These are phyloP conservation scores for Gnathonemus longibarbis DNA, from an alignment of 2,113 vertebrate species.

Conservation along the genomic window DNA sequence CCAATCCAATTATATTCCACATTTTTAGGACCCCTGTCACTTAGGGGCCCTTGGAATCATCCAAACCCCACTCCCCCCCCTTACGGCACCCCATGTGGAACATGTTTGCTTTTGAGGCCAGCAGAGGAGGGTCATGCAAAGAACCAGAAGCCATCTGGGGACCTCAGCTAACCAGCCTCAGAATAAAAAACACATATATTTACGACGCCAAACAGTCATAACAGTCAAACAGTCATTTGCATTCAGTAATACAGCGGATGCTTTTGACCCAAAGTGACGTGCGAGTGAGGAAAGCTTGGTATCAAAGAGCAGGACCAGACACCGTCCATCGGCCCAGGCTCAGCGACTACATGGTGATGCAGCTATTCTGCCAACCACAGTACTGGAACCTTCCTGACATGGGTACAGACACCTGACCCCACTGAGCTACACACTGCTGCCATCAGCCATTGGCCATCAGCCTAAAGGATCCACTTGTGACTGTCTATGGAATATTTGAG, in stretches of 20 bases:
- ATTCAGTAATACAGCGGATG: background rate
- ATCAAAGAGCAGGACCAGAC: background rate
- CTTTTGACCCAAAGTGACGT: background rate
- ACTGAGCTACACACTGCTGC: background rate
- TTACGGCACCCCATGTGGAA: background rate
- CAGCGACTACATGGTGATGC: background rate
- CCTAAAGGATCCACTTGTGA: background rate
- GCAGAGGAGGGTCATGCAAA: background rate
- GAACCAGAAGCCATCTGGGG: background rate
- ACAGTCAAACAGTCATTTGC: background rate
- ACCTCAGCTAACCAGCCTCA: background rate
- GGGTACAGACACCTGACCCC: background rate
- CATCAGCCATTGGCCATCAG: background rate
- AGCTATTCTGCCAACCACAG: background rate
- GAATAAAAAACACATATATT: background rate
- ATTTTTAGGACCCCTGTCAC: background rate
- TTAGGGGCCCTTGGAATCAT: background rate
- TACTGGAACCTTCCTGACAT: background rate
- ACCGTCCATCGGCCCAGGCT: background rate
- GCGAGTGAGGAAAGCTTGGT: background rate
- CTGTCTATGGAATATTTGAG: background rate
- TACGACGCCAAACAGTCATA: background rate
- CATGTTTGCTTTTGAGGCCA: background rate
- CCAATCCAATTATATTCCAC: background rate
- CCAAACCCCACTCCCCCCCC: background rate